Percentiles rank a stretch among this genome's conserved stretches.
phyloP scores from a whole-genome alignment of 2,113 vertebrate genomes.

The Dinomys branickii region DNA sequence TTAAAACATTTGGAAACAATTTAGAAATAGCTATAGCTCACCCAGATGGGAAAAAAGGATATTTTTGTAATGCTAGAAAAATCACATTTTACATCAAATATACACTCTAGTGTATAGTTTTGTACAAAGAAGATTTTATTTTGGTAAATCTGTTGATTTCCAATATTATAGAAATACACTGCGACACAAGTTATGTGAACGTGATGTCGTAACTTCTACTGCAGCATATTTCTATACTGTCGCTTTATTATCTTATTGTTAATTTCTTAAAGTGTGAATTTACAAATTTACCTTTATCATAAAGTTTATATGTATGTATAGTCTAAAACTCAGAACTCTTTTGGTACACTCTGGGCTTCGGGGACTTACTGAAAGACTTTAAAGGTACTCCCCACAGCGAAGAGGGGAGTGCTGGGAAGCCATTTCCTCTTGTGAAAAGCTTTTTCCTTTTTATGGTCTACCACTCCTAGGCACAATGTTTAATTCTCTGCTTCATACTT shows the following conservation, averaged over 20 bases:
- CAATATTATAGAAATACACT: neutral
- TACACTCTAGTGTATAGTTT: neutral
- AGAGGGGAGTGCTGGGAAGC: neutral
- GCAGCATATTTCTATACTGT: too few relatives aligned
- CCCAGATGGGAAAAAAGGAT: neutral
- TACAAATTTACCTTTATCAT: neutral
- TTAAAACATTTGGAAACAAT: constrained; percentile 2
- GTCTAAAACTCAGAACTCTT: neutral
- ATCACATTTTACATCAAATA: neutral
- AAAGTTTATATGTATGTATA: neutral
- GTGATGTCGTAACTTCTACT: neutral
- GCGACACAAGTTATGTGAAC: neutral
- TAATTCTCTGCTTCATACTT: neutral
- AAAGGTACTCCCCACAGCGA: fast-evolving
- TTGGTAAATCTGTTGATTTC: neutral
- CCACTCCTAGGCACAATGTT: neutral
- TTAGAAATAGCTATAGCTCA: neutral
- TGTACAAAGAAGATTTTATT: neutral
- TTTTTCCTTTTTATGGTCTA: too few relatives aligned
- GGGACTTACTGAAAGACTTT: neutral
- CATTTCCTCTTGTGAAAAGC: neutral
- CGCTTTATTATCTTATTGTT: neutral
- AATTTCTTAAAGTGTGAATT: neutral
- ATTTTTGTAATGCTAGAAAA: neutral
- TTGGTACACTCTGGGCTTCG: neutral